Percentiles rank a stretch among this genome's conserved stretches.
Evolutionary conservation across 1,140 invertebrate genomes (phyloP).

Genomic region (Diorhabda carinulata): DNA sequence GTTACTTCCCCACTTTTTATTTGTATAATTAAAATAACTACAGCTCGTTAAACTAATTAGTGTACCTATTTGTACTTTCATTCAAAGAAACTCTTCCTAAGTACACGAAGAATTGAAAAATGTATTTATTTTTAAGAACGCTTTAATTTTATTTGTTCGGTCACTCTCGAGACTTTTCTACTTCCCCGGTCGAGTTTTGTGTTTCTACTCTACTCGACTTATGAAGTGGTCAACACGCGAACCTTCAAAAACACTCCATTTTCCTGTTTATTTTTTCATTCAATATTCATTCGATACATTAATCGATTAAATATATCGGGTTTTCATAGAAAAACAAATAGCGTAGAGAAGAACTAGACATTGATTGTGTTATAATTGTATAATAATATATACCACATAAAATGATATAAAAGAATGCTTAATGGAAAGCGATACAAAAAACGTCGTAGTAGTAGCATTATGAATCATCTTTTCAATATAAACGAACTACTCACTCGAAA

Average conservation of each 20-base stretch:
- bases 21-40: slow-evolving; percentile 29
- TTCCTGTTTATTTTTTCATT: not conserved
- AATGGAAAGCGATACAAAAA: too few species aligned
- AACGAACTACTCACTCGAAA: not conserved
- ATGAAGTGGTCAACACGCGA: slow-evolving; percentile 31
- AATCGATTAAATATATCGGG: too few species aligned
- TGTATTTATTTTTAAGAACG: slow-evolving; percentile 26
- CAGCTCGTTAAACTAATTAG: slow-evolving; percentile 36
- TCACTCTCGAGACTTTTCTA: slow-evolving; percentile 11
- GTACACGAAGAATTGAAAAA: slow-evolving; percentile 8
- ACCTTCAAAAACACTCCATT: slow-evolving; percentile 13
- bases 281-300: not conserved
- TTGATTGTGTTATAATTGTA: too few species aligned
- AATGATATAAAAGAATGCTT: too few species aligned
- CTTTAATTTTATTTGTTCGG: slow-evolving; percentile 27
- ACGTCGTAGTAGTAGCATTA: too few species aligned
- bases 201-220: slow-evolving; percentile 32
- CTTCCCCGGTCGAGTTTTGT: not conserved
- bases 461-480: too few species aligned
- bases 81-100: slow-evolving; percentile 17
- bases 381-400: too few species aligned
- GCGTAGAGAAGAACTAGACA: too few species aligned
- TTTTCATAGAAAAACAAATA: too few species aligned
- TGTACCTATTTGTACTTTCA: slow-evolving; percentile 26
- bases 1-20: not conserved